Evolutionary conservation across 2,888 invertebrate genomes (phyloP).

Genomic region (Halocaridina rubra): DNA sequence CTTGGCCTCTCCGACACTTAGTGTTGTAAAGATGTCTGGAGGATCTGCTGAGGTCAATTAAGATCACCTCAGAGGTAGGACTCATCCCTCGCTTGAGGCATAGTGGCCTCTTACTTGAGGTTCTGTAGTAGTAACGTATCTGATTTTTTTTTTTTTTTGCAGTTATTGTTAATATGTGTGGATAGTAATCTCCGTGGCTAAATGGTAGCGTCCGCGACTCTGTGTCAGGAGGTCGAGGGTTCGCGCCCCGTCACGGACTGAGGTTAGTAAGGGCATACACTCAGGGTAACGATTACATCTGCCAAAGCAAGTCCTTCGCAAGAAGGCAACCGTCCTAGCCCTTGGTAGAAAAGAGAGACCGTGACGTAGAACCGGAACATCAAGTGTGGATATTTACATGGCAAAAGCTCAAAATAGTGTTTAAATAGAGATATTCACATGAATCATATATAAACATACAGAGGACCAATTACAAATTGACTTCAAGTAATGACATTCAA

Average conservation of each 20-base stretch:
- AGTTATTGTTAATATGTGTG: too few relatives aligned
- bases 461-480: too few relatives aligned
- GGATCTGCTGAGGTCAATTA: background rate
- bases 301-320: background rate
- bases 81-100: constrained; percentile 1
- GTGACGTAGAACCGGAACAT: too few relatives aligned
- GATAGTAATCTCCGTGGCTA: too few relatives aligned
- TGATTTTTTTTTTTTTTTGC: too few relatives aligned
- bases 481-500: too few relatives aligned
- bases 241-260: background rate
- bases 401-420: too few relatives aligned
- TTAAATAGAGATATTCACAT: too few relatives aligned
- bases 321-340: background rate
- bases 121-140: background rate
- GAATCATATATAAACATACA: too few relatives aligned
- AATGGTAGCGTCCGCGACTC: too few relatives aligned
- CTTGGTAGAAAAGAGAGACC: background rate
- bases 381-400: too few relatives aligned
- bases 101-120: background rate
- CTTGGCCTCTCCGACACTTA: background rate
- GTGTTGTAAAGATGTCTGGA: background rate
- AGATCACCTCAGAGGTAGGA: background rate
- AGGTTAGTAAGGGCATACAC: background rate
- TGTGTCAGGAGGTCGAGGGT: too few relatives aligned
- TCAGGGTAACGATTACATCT: background rate